Base-by-base conservation (phyloP, 2,888 invertebrate species). In the Neoascia interrupta region DNA sequence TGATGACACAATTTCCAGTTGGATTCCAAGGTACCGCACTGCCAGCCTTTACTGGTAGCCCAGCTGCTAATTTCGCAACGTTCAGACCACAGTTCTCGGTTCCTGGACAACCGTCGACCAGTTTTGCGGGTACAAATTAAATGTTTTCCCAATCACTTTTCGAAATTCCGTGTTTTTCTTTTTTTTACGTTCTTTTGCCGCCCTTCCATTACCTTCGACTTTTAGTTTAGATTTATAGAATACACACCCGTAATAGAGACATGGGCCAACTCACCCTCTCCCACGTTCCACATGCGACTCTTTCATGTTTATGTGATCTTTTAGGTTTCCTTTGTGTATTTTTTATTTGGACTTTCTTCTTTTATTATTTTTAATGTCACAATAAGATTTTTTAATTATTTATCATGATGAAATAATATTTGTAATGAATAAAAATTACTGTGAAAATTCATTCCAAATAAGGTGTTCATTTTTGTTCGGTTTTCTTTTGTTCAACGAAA, bases 11-110 rank as follows among this genome's bases (percentile, higher is more conserved):
- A 90, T 96, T 96, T 89, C 96, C 96, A 18, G 90, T 92, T 83
- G 96, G 96, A 70, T 96, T 96, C 89, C 93, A 93, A 85, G 92
- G 93, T 82, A 93, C 93, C 43, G 87, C 92, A 70, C 89, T 95
- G 85, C 92, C 93, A 8, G 93, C 93, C 51, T 94, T 94, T 89
- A 92, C 93, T 21, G 93, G 94, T 47, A 88, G 87, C 18, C 92
- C 94, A 28, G 94, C 94, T 61, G 94, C 95, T 39, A 96, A 95
- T 90, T 96, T 97, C 89, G 93, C 94, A 83, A 94, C 94, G 89
- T 96, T 96, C 91, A 92, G 96, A 89, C 96, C 97, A 86, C 96
- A 96, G 91, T 97, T 89, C 76, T 89, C 89, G 15, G 89, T 89
- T 60, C 89, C 89, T 53, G 89, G 88, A 3, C 88, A 88, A 84